These are phyloP conservation scores for Acanthacorydalis orientalis DNA, from an alignment of 2,888 invertebrate genomes.

Conservation along the genomic window DNA sequence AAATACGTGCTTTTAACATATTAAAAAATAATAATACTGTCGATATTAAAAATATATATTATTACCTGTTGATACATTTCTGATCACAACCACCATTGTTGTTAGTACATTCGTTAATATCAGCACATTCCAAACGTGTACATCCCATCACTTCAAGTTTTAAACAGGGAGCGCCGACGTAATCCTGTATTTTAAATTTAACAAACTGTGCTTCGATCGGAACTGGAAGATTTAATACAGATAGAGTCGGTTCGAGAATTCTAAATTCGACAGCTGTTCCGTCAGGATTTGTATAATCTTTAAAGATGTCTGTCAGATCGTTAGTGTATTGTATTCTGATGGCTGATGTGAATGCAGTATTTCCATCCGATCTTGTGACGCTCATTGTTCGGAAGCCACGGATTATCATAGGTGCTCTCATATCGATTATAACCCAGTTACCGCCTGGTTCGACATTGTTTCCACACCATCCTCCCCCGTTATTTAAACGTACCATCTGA, in stretches of 20 bases:
- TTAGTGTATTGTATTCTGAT: conserved; percentile 79
- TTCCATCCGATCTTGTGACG: conserved; percentile 65
- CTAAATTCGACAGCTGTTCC: conserved; percentile 87
- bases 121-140: conserved; percentile 72
- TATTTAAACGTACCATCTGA: conserved; percentile 69
- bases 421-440: conserved; percentile 77
- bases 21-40: too few relatives aligned
- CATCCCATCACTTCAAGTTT: conserved; percentile 88
- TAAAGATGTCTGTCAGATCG: conserved; percentile 74
- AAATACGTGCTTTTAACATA: too few relatives aligned
- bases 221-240: conserved; percentile 74
- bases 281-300: conserved; percentile 83
- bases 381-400: conserved; percentile 85
- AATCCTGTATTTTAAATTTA: conserved; percentile 70
- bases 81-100: conserved; percentile 88
- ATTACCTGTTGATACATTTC: conserved; percentile 66
- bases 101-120: conserved; percentile 72
- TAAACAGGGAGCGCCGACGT: conserved; percentile 73
- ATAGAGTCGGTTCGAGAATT: conserved; percentile 77
- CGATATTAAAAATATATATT: too few relatives aligned
- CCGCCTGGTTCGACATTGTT: conserved; percentile 68
- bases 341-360: conserved; percentile 76
- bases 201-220: conserved; percentile 83
- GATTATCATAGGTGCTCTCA: conserved; percentile 75
- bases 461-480: conserved; percentile 81